phyloP scores from a whole-genome alignment of 2,113 vertebrate species.

The Ciconia boyciana region DNA sequence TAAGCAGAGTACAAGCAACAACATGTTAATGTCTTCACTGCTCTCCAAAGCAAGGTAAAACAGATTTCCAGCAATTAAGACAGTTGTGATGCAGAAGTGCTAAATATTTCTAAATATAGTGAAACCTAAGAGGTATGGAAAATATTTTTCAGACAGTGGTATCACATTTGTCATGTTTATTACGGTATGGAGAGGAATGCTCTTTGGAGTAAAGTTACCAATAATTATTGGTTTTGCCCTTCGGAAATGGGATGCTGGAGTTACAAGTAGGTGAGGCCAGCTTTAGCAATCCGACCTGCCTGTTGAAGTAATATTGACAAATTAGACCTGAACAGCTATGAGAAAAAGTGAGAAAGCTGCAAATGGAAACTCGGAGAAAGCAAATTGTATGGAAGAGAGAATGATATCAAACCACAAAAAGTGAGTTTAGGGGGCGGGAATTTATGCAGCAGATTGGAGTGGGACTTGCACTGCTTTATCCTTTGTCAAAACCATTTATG shows the following conservation, averaged over 20 bases:
- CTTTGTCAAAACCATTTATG: background rate
- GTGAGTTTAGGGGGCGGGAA: background rate
- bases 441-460: background rate
- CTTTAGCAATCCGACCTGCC: background rate
- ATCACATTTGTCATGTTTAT: background rate
- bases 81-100: background rate
- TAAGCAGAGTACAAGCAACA: background rate
- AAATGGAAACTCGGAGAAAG: background rate
- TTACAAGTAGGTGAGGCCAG: accelerated
- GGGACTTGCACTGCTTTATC: background rate
- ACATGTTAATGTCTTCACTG: background rate
- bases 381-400: background rate
- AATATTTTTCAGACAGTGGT: background rate
- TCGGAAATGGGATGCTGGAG: background rate
- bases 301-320: background rate
- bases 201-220: background rate
- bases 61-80: background rate
- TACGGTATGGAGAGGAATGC: background rate
- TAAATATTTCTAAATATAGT: background rate
- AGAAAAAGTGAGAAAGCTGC: background rate
- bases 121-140: background rate
- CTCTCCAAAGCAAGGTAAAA: background rate
- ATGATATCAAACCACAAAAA: background rate
- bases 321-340: background rate
- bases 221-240: background rate